A percentile compares a stretch with the other conserved stretches of the same genome.
Conservation (phyloP, 2,888 invertebrate genomes). For the Phyllotreta cruciferae region DNA sequence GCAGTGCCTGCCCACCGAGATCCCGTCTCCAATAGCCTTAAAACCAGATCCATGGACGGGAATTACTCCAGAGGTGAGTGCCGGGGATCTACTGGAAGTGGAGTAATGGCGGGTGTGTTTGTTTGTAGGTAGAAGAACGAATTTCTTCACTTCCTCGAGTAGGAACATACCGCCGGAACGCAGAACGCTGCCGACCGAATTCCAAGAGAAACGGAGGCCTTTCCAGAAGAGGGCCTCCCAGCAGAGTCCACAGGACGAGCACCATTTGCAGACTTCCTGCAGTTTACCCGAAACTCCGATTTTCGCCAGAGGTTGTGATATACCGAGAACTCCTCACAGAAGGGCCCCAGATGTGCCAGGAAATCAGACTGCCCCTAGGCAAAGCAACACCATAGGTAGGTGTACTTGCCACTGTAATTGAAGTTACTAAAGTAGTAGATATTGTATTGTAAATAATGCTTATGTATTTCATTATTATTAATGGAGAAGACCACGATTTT, state of each 20-base stretch:
- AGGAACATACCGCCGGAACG: slow-evolving; percentile 70
- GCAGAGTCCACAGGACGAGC: slow-evolving; percentile 67
- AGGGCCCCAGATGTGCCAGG: slow-evolving; percentile 67
- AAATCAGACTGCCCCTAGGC: slow-evolving; percentile 68
- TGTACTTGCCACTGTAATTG: no score
- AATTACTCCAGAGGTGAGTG: slow-evolving; percentile 65
- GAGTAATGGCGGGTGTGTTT: neutral
- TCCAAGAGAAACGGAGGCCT: slow-evolving; percentile 49
- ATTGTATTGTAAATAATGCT: no score
- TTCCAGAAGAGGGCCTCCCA: slow-evolving; percentile 62
- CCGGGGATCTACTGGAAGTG: no score
- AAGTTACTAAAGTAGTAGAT: no score
- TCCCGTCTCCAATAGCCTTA: slow-evolving; percentile 71
- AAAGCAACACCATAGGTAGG: slow-evolving; percentile 67
- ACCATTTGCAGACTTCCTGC: slow-evolving; percentile 79
- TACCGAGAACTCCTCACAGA: slow-evolving; percentile 82
- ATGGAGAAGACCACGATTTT: no score
- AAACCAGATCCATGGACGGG: slow-evolving; percentile 86
- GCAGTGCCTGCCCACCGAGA: slow-evolving; percentile 78
- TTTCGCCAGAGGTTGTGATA: slow-evolving; percentile 80
- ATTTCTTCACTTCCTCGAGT: slow-evolving; percentile 63
- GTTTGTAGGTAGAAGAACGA: slow-evolving; percentile 46
- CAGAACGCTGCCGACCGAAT: slow-evolving; percentile 76
- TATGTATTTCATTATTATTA: no score
- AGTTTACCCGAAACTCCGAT: slow-evolving; percentile 90